phyloP scores from a whole-genome alignment of 2,797 vertebrate species.

The Myripristis murdjan region DNA sequence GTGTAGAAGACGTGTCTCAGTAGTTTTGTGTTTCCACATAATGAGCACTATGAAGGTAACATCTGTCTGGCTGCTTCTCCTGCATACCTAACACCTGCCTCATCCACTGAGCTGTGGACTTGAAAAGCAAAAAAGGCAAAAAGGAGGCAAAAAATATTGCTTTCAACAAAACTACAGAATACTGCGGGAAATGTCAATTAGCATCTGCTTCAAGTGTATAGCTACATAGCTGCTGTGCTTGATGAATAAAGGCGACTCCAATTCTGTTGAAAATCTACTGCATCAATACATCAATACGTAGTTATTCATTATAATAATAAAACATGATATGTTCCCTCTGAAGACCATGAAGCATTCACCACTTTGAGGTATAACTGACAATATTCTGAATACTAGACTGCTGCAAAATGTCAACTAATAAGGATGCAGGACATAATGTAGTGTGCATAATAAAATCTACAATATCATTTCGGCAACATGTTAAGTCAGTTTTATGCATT shows the following conservation, averaged over 20 bases:
- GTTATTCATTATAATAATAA: neutral
- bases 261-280: neutral
- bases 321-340: neutral
- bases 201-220: neutral
- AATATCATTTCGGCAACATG: neutral
- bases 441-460: no score
- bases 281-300: neutral
- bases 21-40: constrained; percentile 23
- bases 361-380: neutral
- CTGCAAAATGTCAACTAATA: constrained; percentile 11
- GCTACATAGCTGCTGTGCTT: neutral
- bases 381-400: neutral
- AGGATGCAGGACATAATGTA: neutral
- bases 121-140: constrained; percentile 1
- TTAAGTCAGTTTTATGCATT: constrained; percentile 7
- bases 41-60: constrained; percentile 25
- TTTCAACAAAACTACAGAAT: no score
- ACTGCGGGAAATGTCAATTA: neutral
- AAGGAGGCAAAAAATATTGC: neutral
- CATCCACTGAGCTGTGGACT: constrained; percentile 3
- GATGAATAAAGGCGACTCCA: neutral
- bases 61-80: constrained; percentile 23
- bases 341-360: neutral
- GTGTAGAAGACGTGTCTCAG: constrained; percentile 21
- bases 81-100: constrained; percentile 22